phyloP scores from a whole-genome alignment of 92 coral and sea anemone genomes.

The Parazoanthus darwini region DNA sequence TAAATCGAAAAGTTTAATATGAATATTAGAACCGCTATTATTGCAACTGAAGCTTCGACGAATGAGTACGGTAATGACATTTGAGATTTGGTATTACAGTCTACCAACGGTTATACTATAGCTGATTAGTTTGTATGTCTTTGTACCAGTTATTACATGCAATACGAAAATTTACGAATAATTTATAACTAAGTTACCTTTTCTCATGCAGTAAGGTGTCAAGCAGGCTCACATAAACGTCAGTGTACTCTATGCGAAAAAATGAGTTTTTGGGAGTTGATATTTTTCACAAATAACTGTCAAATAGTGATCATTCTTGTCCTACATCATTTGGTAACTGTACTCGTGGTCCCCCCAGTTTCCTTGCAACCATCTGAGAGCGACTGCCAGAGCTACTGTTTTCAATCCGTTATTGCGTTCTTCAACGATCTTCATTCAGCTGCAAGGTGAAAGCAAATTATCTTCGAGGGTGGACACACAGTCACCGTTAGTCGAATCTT shows the following conservation, averaged over 20 bases:
- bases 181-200: no score
- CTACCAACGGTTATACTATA: background rate
- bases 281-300: no score
- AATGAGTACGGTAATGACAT: background rate
- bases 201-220: no score
- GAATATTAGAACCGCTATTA: conserved; percentile 51
- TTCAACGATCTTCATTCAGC: background rate
- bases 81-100: background rate
- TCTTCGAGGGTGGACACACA: background rate
- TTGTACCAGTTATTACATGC: background rate
- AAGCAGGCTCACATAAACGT: no score
- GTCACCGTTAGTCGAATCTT: background rate
- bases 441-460: background rate
- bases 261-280: background rate
- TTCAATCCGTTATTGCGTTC: background rate
- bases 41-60: background rate
- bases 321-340: background rate
- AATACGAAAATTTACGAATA: background rate
- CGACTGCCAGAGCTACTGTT: background rate
- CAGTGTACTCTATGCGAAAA: background rate
- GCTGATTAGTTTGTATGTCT: background rate
- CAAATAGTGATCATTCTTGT: no score
- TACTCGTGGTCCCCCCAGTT: background rate
- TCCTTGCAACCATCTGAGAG: background rate
- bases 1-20: conserved; percentile 63